Percentiles rank a stretch among this genome's conserved stretches.
phyloP scores from a whole-genome alignment of 2,888 invertebrate genomes.

The Chaitophorus viminalis region DNA sequence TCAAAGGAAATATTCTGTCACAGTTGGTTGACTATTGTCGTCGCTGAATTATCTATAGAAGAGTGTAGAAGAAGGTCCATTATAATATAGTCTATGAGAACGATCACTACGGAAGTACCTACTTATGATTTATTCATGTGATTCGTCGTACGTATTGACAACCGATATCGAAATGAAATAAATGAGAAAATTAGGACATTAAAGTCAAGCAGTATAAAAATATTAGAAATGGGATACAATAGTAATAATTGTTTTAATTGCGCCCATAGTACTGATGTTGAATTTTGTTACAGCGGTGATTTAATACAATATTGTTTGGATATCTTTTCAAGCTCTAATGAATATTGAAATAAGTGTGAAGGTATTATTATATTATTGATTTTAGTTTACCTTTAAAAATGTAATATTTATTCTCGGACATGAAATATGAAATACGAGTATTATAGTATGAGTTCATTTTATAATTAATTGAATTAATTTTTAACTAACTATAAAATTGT shows the following conservation, averaged over 20 bases:
- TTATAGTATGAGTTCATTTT: no score
- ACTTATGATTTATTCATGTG: background rate
- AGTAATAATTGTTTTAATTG: background rate
- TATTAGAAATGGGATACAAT: background rate
- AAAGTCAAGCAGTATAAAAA: background rate
- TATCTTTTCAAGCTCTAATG: background rate
- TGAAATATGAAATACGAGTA: background rate
- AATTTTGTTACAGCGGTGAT: background rate
- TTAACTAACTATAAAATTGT: background rate
- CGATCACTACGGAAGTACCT: conserved; percentile 39
- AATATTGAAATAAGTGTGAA: background rate
- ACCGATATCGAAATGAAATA: background rate
- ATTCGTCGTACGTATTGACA: background rate
- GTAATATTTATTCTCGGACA: background rate
- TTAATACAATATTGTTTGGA: background rate
- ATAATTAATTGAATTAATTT: no score
- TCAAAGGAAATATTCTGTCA: conserved; percentile 59
- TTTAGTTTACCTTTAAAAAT: background rate
- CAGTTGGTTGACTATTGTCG: conserved; percentile 55
- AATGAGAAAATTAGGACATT: background rate
- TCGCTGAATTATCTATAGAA: conserved; percentile 27
- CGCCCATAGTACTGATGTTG: background rate
- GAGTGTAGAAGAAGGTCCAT: conserved; percentile 2
- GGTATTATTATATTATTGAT: background rate
- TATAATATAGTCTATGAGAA: background rate